Evolutionary conservation across 2,113 vertebrate genomes (phyloP), one percentile per base, ranked within the genome.

Genomic region (Phylloscopus trochiloides): DNA sequence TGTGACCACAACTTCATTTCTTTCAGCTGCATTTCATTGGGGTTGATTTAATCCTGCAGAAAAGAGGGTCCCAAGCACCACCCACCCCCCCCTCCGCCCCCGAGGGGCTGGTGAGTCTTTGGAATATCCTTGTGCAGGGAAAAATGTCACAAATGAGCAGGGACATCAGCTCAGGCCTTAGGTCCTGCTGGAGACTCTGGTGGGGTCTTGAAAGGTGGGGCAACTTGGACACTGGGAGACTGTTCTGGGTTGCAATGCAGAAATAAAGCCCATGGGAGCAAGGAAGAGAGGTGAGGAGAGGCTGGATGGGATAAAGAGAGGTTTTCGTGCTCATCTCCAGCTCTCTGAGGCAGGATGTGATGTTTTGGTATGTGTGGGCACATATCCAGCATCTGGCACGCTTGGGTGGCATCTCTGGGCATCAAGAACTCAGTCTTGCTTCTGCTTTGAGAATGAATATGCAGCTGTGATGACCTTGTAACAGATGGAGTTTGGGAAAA

Each of bases 331-430:
- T 66, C 25, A 4, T 43, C 15, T 75, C 42, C 28, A 32, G 11
- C 77, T 62, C 47, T 25, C 36, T 62, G 80, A 38, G 87, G 14
- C 45, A 57, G 66, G 59, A 31, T 1, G 1, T 1, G 14, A 5
- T 12, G n/a, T 65, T 79, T 16, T 58, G 88, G 36, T 31, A 3
- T 10, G 5, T 4, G 17, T n/a, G 78, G 47, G 66, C 17, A 45
- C 0, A 1, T 20, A 13, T 7, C 16, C 22, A 34, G 80, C 47
- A n/a, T 29, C 78, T 79, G 80, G 58, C 17, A 32, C 0, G 0
- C 22, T 43, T 18, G 58, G 19, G 47, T 50, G n/a, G 20, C 40
- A 26, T 29, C 17, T 78, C 57, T 68, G 48, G 34, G 24, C n/a
- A 34, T 61, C 29, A 31, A 12, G 81, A 82, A 8, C 34, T 79